A percentile compares a stretch with the other conserved stretches of the same genome.
Evolutionary conservation across 2,888 invertebrate genomes (phyloP).

Genomic region (Rugalucina vietnamica): DNA sequence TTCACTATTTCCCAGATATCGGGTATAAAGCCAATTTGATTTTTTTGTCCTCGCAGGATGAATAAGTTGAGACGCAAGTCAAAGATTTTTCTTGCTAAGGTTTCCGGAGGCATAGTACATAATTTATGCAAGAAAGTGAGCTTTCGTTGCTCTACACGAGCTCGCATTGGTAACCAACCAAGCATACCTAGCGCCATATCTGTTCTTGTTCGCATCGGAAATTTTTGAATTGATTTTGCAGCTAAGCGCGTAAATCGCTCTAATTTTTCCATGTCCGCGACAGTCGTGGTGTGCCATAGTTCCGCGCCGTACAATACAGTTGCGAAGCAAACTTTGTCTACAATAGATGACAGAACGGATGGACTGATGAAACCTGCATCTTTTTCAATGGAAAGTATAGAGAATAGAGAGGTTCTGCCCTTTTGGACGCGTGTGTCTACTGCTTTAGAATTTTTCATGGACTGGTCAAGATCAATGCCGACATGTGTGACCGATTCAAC

Average conservation of each 20-base stretch:
- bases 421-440: background rate
- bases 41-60: background rate
- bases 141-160: background rate
- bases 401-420: background rate
- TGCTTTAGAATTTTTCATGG: background rate
- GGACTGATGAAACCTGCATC: background rate
- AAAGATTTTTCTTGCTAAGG: background rate
- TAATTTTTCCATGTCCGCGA: background rate
- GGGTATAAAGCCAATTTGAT: background rate
- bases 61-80: background rate
- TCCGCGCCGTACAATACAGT: background rate
- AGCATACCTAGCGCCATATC: background rate
- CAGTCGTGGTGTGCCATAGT: background rate
- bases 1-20: background rate
- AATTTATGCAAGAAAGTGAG: constrained; percentile 2
- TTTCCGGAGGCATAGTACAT: background rate
- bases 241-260: background rate
- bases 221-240: background rate
- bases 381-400: background rate
- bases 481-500: background rate
- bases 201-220: background rate
- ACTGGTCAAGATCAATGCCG: background rate
- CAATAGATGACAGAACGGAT: background rate
- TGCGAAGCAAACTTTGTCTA: background rate
- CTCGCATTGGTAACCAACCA: background rate